phyloP scores from a whole-genome alignment of 2,888 invertebrate genomes.

The Orthosia gothica region DNA sequence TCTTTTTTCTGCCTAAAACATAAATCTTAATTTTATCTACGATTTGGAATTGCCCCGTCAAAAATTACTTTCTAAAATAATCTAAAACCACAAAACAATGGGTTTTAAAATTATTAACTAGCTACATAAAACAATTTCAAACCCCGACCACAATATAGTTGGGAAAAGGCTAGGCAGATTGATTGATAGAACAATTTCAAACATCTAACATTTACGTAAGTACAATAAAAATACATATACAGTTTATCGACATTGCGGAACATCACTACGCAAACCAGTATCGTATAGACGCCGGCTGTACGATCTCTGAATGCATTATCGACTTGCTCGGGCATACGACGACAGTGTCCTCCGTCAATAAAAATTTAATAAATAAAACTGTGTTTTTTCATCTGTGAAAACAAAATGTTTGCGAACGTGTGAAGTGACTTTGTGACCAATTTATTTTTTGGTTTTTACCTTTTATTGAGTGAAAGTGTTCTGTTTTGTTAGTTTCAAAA shows the following conservation, averaged over 20 bases:
- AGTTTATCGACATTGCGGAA: constrained; percentile 65
- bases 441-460: constrained; percentile 35
- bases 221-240: constrained; percentile 31
- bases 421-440: constrained; percentile 62
- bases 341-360: constrained; percentile 65
- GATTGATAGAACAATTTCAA: neutral
- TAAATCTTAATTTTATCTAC: neutral
- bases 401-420: constrained; percentile 59
- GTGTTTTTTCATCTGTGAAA: constrained; percentile 48
- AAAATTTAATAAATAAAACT: constrained; percentile 30
- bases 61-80: neutral
- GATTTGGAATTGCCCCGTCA: neutral
- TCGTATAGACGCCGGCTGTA: constrained; percentile 72
- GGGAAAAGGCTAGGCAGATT: too few species aligned
- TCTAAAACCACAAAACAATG: constrained; percentile 22
- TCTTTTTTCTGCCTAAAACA: neutral
- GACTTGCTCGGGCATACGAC: constrained; percentile 70
- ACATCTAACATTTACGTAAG: neutral
- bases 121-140: neutral
- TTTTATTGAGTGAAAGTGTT: constrained; percentile 61
- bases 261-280: constrained; percentile 75
- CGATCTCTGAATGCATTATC: constrained; percentile 78
- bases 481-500: constrained; percentile 62
- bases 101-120: neutral
- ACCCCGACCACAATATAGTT: too few species aligned